phyloP scores from a whole-genome alignment of 2,113 vertebrate genomes.

The Azemiops feae region DNA sequence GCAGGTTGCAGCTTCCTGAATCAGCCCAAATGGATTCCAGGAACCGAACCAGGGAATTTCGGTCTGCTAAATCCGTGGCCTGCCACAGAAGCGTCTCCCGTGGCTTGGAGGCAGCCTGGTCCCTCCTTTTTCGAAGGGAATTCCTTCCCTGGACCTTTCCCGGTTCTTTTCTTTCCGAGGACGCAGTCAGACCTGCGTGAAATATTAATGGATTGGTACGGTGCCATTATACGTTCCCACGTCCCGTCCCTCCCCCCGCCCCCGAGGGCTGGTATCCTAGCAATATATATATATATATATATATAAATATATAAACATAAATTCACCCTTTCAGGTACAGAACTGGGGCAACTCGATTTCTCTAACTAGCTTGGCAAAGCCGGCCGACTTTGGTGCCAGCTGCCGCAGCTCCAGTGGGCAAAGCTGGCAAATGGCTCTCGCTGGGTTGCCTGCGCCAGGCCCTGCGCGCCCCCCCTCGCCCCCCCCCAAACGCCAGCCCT shows the following conservation, averaged over 20 bases:
- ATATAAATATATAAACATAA: no score
- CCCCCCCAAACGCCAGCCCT: neutral
- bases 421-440: neutral
- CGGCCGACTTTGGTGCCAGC: neutral
- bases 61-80: no score
- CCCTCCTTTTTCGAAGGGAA: neutral
- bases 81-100: neutral
- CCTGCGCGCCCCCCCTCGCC: neutral
- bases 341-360: neutral
- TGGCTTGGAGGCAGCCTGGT: no score
- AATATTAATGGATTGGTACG: slow-evolving; percentile 1
- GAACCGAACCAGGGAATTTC: no score
- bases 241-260: neutral
- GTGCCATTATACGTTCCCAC: neutral
- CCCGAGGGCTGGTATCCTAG: neutral
- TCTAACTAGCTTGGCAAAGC: neutral
- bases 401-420: neutral
- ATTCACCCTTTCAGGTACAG: neutral
- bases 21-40: no score
- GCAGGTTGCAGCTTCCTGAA: no score
- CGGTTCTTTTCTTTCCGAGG: neutral
- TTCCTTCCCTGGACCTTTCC: neutral
- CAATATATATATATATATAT: neutral
- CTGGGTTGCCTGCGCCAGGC: neutral
- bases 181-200: neutral